phyloP scores from a whole-genome alignment of 1,140 invertebrate species.

The Pectinophora gossypiella region DNA sequence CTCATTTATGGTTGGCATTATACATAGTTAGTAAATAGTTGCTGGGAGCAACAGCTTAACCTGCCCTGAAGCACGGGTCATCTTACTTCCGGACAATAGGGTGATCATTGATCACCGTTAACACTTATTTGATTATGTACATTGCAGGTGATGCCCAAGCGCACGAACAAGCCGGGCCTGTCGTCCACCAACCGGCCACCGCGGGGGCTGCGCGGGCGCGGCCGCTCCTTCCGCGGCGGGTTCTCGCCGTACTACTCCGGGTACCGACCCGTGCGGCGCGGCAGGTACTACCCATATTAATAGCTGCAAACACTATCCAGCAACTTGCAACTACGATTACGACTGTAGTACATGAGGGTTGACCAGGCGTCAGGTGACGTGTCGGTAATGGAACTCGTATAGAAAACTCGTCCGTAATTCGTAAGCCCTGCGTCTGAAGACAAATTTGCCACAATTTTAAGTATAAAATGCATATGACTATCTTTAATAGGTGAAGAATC shows the following conservation, averaged over 20 bases:
- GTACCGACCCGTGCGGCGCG: constrained; percentile 82
- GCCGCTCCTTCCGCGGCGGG: constrained; percentile 76
- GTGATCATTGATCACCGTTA: not conserved
- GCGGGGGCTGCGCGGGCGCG: constrained; percentile 81
- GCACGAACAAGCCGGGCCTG: constrained; percentile 98
- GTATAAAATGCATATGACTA: not conserved
- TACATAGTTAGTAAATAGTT: too few relatives aligned
- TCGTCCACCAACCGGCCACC: constrained; percentile 95
- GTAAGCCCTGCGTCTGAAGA: not conserved
- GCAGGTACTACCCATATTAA: constrained; percentile 77
- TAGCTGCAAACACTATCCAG: not conserved
- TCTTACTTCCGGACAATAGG: too few relatives aligned
- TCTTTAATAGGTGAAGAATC: too few relatives aligned
- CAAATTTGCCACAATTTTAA: not conserved
- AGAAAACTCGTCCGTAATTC: not conserved
- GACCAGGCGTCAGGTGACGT: not conserved
- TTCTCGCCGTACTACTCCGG: constrained; percentile 76
- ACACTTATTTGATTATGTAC: too few relatives aligned
- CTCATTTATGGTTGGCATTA: too few relatives aligned
- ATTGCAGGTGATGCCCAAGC: constrained; percentile 94
- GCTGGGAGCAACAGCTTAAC: too few relatives aligned
- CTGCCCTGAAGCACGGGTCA: too few relatives aligned
- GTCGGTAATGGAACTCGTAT: not conserved
- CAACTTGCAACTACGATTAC: too few relatives aligned
- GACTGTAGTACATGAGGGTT: not conserved